Conservation (phyloP, 2,113 vertebrate species). For the Plecotus auritus region DNA sequence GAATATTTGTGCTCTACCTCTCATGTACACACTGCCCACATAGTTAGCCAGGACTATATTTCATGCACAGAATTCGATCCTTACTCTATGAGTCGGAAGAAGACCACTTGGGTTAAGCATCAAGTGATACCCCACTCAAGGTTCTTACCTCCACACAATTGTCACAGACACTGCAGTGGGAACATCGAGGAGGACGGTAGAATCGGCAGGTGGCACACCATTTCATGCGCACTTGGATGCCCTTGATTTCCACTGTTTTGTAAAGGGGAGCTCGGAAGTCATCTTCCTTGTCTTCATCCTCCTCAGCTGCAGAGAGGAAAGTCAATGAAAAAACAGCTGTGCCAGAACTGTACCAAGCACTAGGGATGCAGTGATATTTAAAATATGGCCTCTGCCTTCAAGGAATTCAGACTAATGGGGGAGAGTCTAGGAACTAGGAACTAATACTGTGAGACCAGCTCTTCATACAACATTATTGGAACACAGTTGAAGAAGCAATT, state of each 20-base stretch:
- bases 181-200: slow-evolving; percentile 96
- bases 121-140: too few relatives aligned
- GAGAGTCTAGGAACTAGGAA: not conserved
- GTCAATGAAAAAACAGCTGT: rapidly evolving
- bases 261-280: slow-evolving; percentile 98
- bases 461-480: not conserved
- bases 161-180: slow-evolving; percentile 98
- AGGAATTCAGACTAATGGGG: not conserved
- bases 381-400: not conserved
- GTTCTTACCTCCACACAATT: slow-evolving; percentile 96
- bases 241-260: slow-evolving; percentile 97
- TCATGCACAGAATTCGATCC: not conserved
- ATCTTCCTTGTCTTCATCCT: slow-evolving; percentile 98
- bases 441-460: not conserved
- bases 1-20: not conserved
- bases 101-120: not conserved
- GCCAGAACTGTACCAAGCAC: not conserved
- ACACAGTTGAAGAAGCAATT: not conserved
- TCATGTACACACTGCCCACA: too few relatives aligned
- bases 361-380: not conserved
- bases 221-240: slow-evolving; percentile 99
- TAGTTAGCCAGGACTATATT: too few relatives aligned
- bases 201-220: slow-evolving; percentile 99
- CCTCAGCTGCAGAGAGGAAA: slow-evolving; percentile 85
- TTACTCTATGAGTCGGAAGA: not conserved